Conservation (phyloP, 1,140 invertebrate species). For the Eubasilissa regina region DNA sequence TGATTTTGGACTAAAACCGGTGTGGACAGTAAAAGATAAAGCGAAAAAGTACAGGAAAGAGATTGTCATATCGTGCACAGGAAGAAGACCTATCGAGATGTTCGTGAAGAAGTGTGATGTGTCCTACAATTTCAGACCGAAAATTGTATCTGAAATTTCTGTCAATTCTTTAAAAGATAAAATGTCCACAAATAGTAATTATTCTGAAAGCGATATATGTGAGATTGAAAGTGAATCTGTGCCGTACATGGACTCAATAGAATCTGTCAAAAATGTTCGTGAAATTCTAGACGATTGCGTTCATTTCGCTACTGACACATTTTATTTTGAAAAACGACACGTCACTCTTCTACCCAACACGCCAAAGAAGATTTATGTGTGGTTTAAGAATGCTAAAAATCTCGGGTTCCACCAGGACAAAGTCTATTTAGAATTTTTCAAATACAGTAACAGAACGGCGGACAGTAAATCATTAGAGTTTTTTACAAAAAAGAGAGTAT, state of each 20-base stretch:
- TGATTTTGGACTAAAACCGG: constrained; percentile 34
- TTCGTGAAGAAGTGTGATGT: constrained; percentile 3
- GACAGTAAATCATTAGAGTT: constrained; percentile 4
- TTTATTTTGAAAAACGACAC: constrained; percentile 39
- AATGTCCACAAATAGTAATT: constrained; percentile 1
- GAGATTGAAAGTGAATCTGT: neutral
- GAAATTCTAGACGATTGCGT: constrained; percentile 34
- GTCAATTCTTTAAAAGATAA: neutral
- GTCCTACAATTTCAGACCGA: neutral
- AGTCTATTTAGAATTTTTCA: constrained; percentile 45
- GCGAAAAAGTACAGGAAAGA: constrained; percentile 24
- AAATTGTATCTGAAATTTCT: neutral
- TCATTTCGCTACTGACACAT: neutral
- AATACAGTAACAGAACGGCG: constrained; percentile 32
- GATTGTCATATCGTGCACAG: constrained; percentile 5
- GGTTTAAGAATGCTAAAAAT: constrained; percentile 39
- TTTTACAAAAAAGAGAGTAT: constrained; percentile 40
- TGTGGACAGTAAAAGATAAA: constrained; percentile 35
- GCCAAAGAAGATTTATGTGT: constrained; percentile 27
- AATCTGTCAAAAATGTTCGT: neutral
- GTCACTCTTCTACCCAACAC: constrained; percentile 7
- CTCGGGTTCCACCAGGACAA: constrained; percentile 33
- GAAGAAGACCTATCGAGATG: constrained; percentile 36
- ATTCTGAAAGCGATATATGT: constrained; percentile 18
- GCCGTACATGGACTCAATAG: neutral